phyloP scores from a whole-genome alignment of 2,888 invertebrate genomes.

The Dolichomitus sp. region DNA sequence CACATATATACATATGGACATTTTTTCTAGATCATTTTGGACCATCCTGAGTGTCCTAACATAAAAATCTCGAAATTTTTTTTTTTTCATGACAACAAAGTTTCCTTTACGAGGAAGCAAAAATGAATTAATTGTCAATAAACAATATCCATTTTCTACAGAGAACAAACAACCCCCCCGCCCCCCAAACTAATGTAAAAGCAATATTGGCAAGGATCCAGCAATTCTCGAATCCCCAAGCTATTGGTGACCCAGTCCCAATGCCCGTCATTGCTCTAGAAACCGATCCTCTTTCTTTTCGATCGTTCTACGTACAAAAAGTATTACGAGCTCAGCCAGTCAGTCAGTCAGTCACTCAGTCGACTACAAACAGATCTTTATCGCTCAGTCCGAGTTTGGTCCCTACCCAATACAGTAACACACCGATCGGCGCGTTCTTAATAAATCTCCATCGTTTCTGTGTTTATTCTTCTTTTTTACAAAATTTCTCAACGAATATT shows the following conservation, averaged over 20 bases:
- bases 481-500: not conserved
- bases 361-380: constrained; percentile 40
- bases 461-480: not conserved
- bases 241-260: constrained; percentile 55
- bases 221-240: constrained; percentile 14
- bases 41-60: no score
- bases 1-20: no score
- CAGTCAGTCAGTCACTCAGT: constrained; percentile 1
- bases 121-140: not conserved
- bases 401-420: constrained; percentile 12
- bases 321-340: constrained; percentile 65
- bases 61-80: no score
- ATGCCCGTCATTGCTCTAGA: constrained; percentile 51
- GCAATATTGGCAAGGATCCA: constrained; percentile 50
- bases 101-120: not conserved
- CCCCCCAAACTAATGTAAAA: constrained; percentile 37
- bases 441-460: not conserved
- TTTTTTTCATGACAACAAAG: no score
- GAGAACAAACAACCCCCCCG: not conserved
- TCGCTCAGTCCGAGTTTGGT: constrained; percentile 36
- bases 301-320: constrained; percentile 38
- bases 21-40: no score
- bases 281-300: constrained; percentile 59
- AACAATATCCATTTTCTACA: constrained; percentile 7
- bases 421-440: constrained; percentile 1